Evolutionary conservation across 2,113 vertebrate genomes (phyloP), one percentile per base, ranked within the genome.

Genomic region (Anhinga rufa): DNA sequence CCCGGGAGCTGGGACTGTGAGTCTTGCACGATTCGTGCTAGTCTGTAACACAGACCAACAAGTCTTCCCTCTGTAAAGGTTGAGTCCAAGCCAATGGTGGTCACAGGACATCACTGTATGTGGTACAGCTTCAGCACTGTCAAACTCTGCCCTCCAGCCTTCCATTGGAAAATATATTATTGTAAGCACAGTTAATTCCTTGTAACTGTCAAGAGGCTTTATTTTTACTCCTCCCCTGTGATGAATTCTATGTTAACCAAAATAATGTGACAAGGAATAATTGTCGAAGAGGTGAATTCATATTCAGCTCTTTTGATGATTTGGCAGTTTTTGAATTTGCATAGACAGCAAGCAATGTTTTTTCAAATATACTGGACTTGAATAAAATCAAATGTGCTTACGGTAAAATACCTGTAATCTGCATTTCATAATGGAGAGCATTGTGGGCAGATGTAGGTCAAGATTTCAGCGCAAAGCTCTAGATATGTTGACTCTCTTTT

Each of bases 251-350:
- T 93, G 40, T 77, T 93, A 96, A 79, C 60, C 57, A 95, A 66
- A 86, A 42, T 74, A 79, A 83, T 48, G 80, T 90, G 92, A 96
- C 74, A 90, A 92, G 82, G 68, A 97, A 71, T 96, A 95, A 88
- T 94, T 95, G 94, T 96, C 84, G 93, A 71, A 54, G 88, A 54
- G n/a, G 74, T 69, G 79, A 96, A 96, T 92, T 93, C 46, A 55
- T 66, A 42, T 65, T 93, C 64, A 66, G 88, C 65, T 92, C 54
- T 94, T 86, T 57, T 93, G 96, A 96, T 96, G 93, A 97, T 93
- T 31, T 93, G 75, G 69, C 83, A 94, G 88, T 24, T 97, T 95
- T 94, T 93, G 79, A 96, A 97, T 86, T 86, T 79, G 57, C 55
- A 65, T 34, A 90, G 84, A 69, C 58, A 95, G 92, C 92, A 93